phyloP scores from a whole-genome alignment of 2,113 vertebrate genomes.

The Albula goreensis region DNA sequence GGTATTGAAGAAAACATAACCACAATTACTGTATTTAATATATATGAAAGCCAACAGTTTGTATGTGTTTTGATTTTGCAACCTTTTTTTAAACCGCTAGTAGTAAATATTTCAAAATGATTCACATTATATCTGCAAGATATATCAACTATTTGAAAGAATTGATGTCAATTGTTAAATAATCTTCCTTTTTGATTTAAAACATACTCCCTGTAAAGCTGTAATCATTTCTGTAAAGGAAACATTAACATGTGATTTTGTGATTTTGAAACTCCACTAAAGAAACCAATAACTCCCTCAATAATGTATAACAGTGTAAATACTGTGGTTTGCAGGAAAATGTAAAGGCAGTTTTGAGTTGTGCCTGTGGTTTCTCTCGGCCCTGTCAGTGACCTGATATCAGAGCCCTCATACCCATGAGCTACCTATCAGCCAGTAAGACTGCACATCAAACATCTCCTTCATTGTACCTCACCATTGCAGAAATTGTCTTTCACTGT shows the following conservation, averaged over 20 bases:
- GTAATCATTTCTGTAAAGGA: too few relatives aligned
- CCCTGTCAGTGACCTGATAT: background rate
- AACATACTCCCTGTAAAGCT: too few relatives aligned
- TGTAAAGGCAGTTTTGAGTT: background rate
- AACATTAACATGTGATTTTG: too few relatives aligned
- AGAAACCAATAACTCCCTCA: background rate
- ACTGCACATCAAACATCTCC: background rate
- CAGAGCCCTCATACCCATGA: background rate
- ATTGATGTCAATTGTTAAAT: too few relatives aligned
- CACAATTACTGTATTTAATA: too few relatives aligned
- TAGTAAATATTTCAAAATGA: background rate
- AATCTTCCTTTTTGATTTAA: too few relatives aligned
- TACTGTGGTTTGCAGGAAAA: background rate
- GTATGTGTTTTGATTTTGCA: background rate
- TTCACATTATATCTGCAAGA: too few relatives aligned
- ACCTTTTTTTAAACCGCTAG: background rate
- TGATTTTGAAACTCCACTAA: background rate
- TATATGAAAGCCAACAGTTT: background rate
- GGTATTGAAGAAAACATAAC: too few relatives aligned
- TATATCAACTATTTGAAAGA: too few relatives aligned
- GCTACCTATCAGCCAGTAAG: background rate
- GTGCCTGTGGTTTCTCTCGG: background rate
- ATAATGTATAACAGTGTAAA: too few relatives aligned
- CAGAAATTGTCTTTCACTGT: background rate
- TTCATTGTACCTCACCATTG: background rate